These are phyloP conservation scores for Pseudochaenichthys georgianus DNA, from an alignment of 2,797 vertebrate genomes.

Conservation along the genomic window DNA sequence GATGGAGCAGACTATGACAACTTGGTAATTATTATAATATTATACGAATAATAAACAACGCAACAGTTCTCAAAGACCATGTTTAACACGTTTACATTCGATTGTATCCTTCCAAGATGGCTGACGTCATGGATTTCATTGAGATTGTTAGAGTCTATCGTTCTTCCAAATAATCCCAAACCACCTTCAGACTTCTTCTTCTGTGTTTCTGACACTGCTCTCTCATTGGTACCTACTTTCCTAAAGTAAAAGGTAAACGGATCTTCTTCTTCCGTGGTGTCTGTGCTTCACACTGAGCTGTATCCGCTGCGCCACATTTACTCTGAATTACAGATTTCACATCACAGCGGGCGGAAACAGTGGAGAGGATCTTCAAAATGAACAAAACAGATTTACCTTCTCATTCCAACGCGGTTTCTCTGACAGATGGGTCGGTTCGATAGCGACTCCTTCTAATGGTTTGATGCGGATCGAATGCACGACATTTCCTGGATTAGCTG, in stretches of 20 bases:
- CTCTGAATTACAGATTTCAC: constrained; percentile 3
- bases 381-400: constrained; percentile 10
- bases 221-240: neutral
- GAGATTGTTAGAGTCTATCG: no score
- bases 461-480: neutral
- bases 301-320: neutral
- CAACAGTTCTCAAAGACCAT: no score
- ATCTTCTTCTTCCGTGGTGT: neutral
- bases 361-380: neutral
- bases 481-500: neutral
- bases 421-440: neutral
- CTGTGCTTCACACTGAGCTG: constrained; percentile 11
- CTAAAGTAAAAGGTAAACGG: neutral
- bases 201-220: no score
- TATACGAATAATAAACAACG: no score
- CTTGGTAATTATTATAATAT: no score
- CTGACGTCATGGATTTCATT: no score
- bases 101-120: neutral
- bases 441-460: neutral
- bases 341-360: neutral
- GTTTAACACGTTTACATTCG: no score
- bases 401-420: neutral
- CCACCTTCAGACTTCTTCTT: no score
- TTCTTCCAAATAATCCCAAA: no score
- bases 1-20: no score